Percentiles rank a stretch among this genome's conserved stretches.
phyloP scores from a whole-genome alignment of 2,888 invertebrate species.

The Drosophila mercatorum region DNA sequence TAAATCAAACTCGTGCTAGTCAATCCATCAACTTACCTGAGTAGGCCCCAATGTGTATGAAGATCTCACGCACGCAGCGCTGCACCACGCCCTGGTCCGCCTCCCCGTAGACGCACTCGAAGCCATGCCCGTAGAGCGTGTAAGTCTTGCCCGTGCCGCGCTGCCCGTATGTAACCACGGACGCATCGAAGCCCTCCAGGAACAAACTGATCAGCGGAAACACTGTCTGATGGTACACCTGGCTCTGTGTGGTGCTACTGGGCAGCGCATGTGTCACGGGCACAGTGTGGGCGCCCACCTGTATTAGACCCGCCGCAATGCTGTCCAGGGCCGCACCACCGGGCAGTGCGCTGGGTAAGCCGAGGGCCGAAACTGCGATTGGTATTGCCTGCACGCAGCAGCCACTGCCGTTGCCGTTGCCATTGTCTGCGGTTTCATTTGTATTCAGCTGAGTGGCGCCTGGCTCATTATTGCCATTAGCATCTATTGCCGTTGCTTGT shows the following conservation, averaged over 20 bases:
- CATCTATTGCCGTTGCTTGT: conserved; percentile 31
- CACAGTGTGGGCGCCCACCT: conserved; percentile 84
- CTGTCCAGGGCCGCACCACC: conserved; percentile 66
- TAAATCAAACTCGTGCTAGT: neutral
- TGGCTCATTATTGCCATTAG: conserved; percentile 48
- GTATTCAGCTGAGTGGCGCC: conserved; percentile 26
- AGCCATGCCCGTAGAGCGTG: conserved; percentile 89
- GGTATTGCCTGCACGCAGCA: conserved; percentile 82
- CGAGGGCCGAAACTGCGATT: conserved; percentile 80
- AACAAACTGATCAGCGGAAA: conserved; percentile 89
- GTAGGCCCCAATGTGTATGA: conserved; percentile 88
- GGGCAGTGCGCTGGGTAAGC: conserved; percentile 60
- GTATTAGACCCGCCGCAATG: conserved; percentile 82
- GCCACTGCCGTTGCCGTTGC: neutral
- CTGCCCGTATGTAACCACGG: conserved; percentile 89
- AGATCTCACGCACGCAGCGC: conserved; percentile 89
- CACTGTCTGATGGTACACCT: conserved; percentile 88
- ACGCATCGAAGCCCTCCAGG: conserved; percentile 91
- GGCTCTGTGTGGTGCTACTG: conserved; percentile 87
- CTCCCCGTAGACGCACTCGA: conserved; percentile 87
- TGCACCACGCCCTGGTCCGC: conserved; percentile 89
- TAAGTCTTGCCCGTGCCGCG: conserved; percentile 89
- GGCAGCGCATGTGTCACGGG: conserved; percentile 87
- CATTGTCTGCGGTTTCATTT: conserved; percentile 31
- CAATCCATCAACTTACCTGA: conserved; percentile 62